Percentiles rank a stretch among this genome's conserved stretches.
phyloP scores from a whole-genome alignment of 2,113 vertebrate genomes.

The Paraplagusia blochii region DNA sequence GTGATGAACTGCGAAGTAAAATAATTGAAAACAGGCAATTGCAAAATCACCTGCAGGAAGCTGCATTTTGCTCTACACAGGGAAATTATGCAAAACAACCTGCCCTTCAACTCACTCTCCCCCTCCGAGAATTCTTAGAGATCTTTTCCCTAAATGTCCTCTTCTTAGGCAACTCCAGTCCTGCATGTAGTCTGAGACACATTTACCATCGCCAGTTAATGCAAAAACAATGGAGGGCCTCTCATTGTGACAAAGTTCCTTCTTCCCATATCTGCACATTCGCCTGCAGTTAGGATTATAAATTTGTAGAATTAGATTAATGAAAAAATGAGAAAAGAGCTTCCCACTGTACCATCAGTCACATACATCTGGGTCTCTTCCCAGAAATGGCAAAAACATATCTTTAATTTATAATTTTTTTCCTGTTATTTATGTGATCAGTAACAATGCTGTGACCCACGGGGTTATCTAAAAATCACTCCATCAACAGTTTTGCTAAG shows the following conservation, averaged over 20 bases:
- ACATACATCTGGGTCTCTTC: conserved; percentile 22
- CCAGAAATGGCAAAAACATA: conserved; percentile 9
- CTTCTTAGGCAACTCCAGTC: not conserved
- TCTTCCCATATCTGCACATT: conserved; percentile 25
- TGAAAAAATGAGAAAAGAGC: not conserved
- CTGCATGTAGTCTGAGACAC: conserved; percentile 19
- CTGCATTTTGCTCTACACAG: conserved; percentile 6
- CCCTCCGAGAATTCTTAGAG: not conserved
- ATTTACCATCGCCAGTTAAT: conserved; percentile 28
- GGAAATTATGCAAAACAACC: not conserved
- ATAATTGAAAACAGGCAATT: not conserved
- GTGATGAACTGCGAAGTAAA: not conserved
- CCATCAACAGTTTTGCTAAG: conserved; percentile 37
- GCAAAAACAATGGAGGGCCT: conserved; percentile 8
- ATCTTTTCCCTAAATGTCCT: conserved; percentile 5
- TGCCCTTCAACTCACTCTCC: not conserved
- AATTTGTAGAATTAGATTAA: not conserved
- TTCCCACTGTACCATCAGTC: conserved; percentile 8
- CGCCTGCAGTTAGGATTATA: not conserved
- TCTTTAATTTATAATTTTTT: conserved; percentile 11
- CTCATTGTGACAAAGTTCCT: conserved; percentile 14
- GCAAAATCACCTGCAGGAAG: conserved; percentile 31
- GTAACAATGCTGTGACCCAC: conserved; percentile 7
- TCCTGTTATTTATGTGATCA: not conserved
- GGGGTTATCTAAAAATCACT: conserved; percentile 31